These are phyloP conservation scores for Actenoides lindsayi DNA, from an alignment of 2,113 vertebrate genomes.

Conservation along the genomic window DNA sequence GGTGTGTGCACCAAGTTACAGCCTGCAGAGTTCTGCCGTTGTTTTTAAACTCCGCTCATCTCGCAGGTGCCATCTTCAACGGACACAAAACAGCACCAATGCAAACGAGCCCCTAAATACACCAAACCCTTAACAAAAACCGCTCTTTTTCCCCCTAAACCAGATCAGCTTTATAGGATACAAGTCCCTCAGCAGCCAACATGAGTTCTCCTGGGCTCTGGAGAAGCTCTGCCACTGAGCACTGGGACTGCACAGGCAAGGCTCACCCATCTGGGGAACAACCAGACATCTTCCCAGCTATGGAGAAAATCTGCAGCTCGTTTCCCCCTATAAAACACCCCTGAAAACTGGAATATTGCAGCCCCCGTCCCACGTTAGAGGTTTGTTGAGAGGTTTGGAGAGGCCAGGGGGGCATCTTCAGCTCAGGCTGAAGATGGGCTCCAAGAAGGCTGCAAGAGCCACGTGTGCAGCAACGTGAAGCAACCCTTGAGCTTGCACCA, in stretches of 20 bases:
- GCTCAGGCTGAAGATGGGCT: accelerated
- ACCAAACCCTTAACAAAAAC: not conserved
- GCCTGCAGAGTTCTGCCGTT: not conserved
- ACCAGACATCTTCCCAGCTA: not conserved
- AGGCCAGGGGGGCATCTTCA: not conserved
- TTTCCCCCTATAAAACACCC: not conserved
- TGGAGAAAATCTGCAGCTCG: accelerated
- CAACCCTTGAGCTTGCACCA: not conserved
- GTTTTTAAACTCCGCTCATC: not conserved
- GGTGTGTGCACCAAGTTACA: no score
- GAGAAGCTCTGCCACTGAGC: not conserved
- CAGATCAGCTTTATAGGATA: not conserved
- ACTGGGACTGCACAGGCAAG: not conserved
- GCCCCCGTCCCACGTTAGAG: accelerated
- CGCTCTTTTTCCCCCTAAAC: not conserved
- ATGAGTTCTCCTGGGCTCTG: not conserved
- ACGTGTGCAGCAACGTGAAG: accelerated
- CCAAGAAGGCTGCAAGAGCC: not conserved
- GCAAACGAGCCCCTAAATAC: not conserved
- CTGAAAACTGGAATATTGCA: not conserved
- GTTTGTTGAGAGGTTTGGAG: not conserved
- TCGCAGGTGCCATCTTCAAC: not conserved
- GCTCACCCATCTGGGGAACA: not conserved
- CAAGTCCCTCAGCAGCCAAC: accelerated
- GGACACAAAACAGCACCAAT: not conserved